A percentile compares a stretch with the other conserved stretches of the same genome.
Evolutionary conservation across 2,888 invertebrate species (phyloP).

Genomic region (Andrena camellia): DNA sequence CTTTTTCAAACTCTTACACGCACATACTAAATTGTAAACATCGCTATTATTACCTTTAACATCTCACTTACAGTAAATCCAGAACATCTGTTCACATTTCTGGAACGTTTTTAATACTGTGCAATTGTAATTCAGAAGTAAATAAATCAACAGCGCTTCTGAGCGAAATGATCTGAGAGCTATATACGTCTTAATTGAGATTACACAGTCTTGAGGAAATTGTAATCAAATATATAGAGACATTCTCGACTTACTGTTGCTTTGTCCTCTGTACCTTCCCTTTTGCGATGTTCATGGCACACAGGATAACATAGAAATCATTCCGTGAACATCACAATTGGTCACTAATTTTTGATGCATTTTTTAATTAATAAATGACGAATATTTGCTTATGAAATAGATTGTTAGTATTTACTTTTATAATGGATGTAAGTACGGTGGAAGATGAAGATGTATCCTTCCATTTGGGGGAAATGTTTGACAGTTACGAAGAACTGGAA

Average conservation of each 20-base stretch:
- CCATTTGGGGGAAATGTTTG: conserved; percentile 84
- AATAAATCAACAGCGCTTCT: neutral
- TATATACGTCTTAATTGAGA: neutral
- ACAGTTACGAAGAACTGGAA: conserved; percentile 84
- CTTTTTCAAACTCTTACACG: neutral
- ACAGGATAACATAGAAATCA: conserved; percentile 1
- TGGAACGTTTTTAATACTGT: neutral
- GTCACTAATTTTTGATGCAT: neutral
- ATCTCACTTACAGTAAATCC: neutral
- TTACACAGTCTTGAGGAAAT: neutral
- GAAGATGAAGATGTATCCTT: conserved; percentile 81
- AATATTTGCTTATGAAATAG: conserved; percentile 49
- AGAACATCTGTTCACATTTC: neutral
- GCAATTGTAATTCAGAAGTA: neutral
- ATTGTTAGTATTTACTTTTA: conserved; percentile 54
- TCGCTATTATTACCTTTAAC: neutral
- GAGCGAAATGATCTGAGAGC: neutral
- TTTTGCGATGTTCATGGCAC: neutral
- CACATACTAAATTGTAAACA: conserved; percentile 6
- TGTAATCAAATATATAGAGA: neutral
- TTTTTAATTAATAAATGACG: conserved; percentile 14
- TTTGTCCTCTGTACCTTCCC: neutral
- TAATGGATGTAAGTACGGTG: conserved; percentile 72
- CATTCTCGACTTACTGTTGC: neutral
- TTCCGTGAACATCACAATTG: neutral